Evolutionary conservation across 2,797 vertebrate genomes (phyloP).

Genomic region (Ambastaia sidthimunki): DNA sequence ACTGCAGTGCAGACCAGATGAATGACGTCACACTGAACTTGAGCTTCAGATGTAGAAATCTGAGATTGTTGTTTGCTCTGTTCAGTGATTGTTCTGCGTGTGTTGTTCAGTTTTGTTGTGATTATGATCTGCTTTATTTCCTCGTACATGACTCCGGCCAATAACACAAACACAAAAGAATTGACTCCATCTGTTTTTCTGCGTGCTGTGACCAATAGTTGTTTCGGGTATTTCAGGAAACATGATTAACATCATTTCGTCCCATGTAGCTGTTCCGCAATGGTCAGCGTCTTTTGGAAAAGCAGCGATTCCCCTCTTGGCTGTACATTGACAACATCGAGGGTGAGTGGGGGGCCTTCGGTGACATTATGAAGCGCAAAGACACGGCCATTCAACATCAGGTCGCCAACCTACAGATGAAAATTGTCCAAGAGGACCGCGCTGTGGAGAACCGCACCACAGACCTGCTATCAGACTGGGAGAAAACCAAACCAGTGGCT

Average conservation of each 20-base stretch:
- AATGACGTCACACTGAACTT: too few species aligned
- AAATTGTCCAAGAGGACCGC: constrained; percentile 98
- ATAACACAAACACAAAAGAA: too few species aligned
- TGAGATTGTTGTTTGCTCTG: too few species aligned
- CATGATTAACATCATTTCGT: not conserved
- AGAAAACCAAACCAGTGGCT: constrained; percentile 97
- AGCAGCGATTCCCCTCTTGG: constrained; percentile 97
- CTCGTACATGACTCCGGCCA: too few species aligned
- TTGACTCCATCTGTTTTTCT: too few species aligned
- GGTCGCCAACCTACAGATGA: constrained; percentile 98
- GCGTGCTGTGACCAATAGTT: too few species aligned
- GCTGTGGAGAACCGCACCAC: constrained; percentile 96
- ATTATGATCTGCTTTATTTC: too few species aligned
- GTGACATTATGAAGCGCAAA: constrained; percentile 98
- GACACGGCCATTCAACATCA: constrained; percentile 99
- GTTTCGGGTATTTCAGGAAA: not conserved
- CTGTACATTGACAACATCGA: constrained; percentile 99
- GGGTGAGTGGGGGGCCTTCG: constrained; percentile 98
- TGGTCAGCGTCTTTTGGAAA: constrained; percentile 95
- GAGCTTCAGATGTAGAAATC: too few species aligned
- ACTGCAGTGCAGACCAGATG: too few species aligned
- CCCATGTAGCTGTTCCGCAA: constrained; percentile 90
- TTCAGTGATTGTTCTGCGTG: too few species aligned
- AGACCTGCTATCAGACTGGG: constrained; percentile 94
- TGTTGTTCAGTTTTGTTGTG: too few species aligned